Base-by-base conservation (phyloP, 2,888 invertebrate genomes). In the Ectemnius lituratus region DNA sequence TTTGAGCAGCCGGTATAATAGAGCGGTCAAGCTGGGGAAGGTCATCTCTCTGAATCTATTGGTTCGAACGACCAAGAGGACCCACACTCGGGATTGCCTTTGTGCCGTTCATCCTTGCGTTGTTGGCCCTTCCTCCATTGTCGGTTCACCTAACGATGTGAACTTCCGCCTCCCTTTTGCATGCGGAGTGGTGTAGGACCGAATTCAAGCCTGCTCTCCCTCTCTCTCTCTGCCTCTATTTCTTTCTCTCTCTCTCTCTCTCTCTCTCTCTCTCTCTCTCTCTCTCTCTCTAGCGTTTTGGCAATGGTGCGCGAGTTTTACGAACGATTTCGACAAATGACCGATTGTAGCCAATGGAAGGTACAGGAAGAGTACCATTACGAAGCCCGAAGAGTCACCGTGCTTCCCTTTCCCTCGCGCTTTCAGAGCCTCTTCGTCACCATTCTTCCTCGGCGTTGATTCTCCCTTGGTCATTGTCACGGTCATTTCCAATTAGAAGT, bases 401-500 rank as follows among this genome's bases (percentile, higher is more conserved):
- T 49, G 52, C 58, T 62, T 23, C 23, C 60, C 75, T 57, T 46
- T 62, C 62, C 65, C 28, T 47, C 58, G 14, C 62, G 52, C 5
- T 8, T 18, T 27, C 14, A 49, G 16, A 23, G 23, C 23, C 23
- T 45, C 16, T 58, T 28, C 4, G 4, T 52, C 16, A 1, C 52
- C 52, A 5, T 52, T 14, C 4, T 52, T 14, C 4, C 52, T 16
- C 52, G 4, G 52, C 52, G 52, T 52, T 14, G 37, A 37, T 37
- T 16, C 52, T 14, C 52, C 16, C 73, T 70, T 70, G 66, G 72
- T 85, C 86, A 84, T 79, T 85, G 83, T 72, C 83, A 82, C 75
- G 76, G 80, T 83, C 79, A 78, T 76, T 78, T 78, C 69, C 84
- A 84, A 84, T 84, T 75, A 79, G 62, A 82, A 75, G 66, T 78